phyloP scores from a whole-genome alignment of 2,888 invertebrate genomes.

The Hydriomena furcata region DNA sequence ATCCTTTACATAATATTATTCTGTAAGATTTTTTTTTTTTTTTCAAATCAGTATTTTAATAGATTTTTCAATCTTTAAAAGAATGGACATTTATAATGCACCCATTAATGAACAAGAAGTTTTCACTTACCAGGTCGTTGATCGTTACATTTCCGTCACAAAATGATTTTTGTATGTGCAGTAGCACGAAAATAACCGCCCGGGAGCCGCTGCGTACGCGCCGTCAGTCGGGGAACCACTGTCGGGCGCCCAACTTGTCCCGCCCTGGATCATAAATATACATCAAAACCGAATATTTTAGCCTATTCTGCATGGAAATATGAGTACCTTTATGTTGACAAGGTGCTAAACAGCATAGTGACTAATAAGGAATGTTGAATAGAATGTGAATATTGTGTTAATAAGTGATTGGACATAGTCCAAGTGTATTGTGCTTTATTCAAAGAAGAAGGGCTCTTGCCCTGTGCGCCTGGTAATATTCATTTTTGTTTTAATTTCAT shows the following conservation, averaged over 20 bases:
- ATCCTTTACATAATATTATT: no score
- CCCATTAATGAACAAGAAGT: slow-evolving; percentile 41
- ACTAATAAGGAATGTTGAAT: slow-evolving; percentile 34
- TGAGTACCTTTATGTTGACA: slow-evolving; percentile 13
- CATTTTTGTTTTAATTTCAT: no score
- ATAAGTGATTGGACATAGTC: slow-evolving; percentile 59
- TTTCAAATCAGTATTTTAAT: no score
- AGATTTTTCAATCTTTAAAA: neutral
- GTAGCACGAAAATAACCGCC: slow-evolving; percentile 80
- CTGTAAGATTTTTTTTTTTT: no score
- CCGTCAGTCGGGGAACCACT: slow-evolving; percentile 55
- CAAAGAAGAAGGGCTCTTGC: slow-evolving; percentile 52
- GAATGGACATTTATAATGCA: slow-evolving; percentile 14
- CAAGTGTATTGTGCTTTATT: slow-evolving; percentile 63
- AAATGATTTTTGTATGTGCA: slow-evolving; percentile 76
- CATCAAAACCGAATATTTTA: slow-evolving; percentile 44
- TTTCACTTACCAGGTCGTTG: slow-evolving; percentile 75
- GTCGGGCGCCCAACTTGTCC: slow-evolving; percentile 58
- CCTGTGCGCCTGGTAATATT: slow-evolving; percentile 56
- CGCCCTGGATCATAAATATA: slow-evolving; percentile 52
- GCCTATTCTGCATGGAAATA: slow-evolving; percentile 35
- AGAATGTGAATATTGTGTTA: slow-evolving; percentile 48
- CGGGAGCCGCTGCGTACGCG: slow-evolving; percentile 72
- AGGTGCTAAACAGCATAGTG: slow-evolving; percentile 27
- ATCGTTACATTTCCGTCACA: slow-evolving; percentile 81